A percentile compares a stretch with the other conserved stretches of the same genome.
These are phyloP conservation scores for Garrulus glandarius DNA, from an alignment of 2,797 vertebrate genomes.

Conservation along the genomic window DNA sequence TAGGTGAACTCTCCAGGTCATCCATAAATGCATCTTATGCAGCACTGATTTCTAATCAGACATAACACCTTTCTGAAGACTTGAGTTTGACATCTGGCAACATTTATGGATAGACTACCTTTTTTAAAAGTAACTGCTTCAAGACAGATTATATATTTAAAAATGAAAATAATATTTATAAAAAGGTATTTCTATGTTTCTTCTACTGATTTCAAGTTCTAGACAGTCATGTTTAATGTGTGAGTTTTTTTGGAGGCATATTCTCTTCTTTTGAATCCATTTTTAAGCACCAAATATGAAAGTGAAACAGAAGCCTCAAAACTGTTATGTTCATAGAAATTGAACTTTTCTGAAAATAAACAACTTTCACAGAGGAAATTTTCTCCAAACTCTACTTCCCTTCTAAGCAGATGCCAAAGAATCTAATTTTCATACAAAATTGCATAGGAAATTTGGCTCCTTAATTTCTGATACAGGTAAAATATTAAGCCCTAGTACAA, in stretches of 20 bases:
- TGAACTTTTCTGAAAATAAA: background rate
- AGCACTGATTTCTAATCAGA: background rate
- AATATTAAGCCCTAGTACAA: background rate
- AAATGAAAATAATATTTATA: background rate
- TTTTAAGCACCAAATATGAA: background rate
- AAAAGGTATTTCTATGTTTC: background rate
- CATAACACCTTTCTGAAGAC: background rate
- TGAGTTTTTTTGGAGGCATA: background rate
- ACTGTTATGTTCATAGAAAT: background rate
- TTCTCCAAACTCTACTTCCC: background rate
- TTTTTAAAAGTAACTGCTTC: background rate
- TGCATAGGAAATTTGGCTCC: background rate
- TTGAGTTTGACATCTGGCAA: background rate
- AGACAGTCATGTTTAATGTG: background rate
- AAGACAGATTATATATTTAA: background rate
- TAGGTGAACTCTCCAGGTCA: background rate
- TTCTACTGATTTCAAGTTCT: background rate
- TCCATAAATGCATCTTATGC: background rate
- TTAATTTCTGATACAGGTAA: background rate
- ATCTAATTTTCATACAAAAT: background rate
- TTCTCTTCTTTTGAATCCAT: background rate
- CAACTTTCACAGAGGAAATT: background rate
- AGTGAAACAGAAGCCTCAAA: background rate
- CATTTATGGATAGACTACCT: background rate
- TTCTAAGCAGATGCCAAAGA: background rate